A percentile compares a stretch with the other conserved stretches of the same genome.
These are phyloP conservation scores for Mimachlamys varia DNA, from an alignment of 2,888 invertebrate genomes.

Conservation along the genomic window DNA sequence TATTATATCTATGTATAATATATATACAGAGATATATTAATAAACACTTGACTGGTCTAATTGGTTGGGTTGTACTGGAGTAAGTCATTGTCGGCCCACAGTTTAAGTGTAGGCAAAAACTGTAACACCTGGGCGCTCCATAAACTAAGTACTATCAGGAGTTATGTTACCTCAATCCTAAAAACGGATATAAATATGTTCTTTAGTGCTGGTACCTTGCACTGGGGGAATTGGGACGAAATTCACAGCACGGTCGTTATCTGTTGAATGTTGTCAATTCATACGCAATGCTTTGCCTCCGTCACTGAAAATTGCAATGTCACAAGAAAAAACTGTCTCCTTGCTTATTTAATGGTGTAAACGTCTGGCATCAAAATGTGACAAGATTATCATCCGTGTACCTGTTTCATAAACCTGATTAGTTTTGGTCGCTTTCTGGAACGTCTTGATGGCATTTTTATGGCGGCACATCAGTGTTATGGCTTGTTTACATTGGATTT, in stretches of 20 bases:
- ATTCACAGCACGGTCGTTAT: background rate
- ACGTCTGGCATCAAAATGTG: background rate
- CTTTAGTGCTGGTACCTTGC: background rate
- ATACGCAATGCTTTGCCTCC: background rate
- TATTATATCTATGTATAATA: too few relatives aligned
- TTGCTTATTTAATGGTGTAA: background rate
- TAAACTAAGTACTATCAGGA: background rate
- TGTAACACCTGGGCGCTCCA: background rate
- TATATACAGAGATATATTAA: background rate
- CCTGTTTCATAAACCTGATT: background rate
- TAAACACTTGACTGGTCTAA: background rate
- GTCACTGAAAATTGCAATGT: background rate
- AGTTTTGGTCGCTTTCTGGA: background rate
- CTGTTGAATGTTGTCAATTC: background rate
- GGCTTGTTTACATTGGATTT: background rate
- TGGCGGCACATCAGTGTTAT: background rate
- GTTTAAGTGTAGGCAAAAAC: background rate
- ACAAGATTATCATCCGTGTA: background rate
- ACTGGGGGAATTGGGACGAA: background rate
- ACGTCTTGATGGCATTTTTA: background rate
- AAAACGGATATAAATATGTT: too few relatives aligned
- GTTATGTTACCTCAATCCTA: too few relatives aligned
- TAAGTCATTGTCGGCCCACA: background rate
- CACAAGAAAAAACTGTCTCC: background rate
- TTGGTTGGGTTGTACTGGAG: background rate